These are phyloP conservation scores for Autographa gamma DNA, from an alignment of 2,888 invertebrate species.

Conservation along the genomic window DNA sequence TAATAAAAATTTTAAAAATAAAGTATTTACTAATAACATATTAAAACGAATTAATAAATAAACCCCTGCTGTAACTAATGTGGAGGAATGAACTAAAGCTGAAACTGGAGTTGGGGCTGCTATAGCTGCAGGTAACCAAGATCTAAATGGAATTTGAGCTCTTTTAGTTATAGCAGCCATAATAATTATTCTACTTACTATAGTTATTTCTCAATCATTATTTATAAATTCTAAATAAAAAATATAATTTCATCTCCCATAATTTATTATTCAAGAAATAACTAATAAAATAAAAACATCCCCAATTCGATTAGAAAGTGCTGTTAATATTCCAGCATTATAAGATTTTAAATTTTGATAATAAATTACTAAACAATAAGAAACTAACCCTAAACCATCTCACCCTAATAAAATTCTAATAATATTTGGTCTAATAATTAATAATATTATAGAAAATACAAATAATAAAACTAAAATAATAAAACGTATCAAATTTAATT, in stretches of 20 bases:
- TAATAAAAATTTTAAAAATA: conserved; percentile 85
- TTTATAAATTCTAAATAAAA: conserved; percentile 86
- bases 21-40: conserved; percentile 78
- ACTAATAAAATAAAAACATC: conserved; percentile 91
- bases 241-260: conserved; percentile 88
- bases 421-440: conserved; percentile 92
- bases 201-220: conserved; percentile 77
- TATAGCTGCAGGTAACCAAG: conserved; percentile 93
- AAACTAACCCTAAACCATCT: conserved; percentile 92
- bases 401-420: conserved; percentile 92
- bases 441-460: conserved; percentile 91
- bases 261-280: conserved; percentile 89
- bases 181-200: conserved; percentile 82
- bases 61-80: conserved; percentile 93
- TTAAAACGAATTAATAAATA: conserved; percentile 93
- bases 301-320: conserved; percentile 92
- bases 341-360: conserved; percentile 91
- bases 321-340: conserved; percentile 92
- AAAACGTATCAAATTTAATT: conserved; percentile 90
- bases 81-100: conserved; percentile 93
- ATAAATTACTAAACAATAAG: conserved; percentile 93
- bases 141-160: conserved; percentile 94
- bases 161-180: conserved; percentile 92
- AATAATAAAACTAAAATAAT: conserved; percentile 90
- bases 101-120: conserved; percentile 94